Evolutionary conservation across 2,113 vertebrate species (phyloP), one percentile per base, ranked within the genome.

Genomic region (Setophaga kirtlandii): DNA sequence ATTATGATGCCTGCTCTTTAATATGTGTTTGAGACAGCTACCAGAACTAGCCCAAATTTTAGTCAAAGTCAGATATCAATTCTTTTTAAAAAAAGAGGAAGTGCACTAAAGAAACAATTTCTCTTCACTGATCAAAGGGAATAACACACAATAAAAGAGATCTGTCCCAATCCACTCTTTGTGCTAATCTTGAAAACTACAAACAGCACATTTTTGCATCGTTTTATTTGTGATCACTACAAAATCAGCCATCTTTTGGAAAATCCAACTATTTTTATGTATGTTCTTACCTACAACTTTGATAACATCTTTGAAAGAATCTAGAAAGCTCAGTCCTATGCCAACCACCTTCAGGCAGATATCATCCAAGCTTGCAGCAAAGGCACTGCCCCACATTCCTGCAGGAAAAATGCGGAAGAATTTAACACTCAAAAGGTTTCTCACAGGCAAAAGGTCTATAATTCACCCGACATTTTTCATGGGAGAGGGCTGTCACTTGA

Each of bases 371-470:
- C 97, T 98, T 70, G 97, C 97, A 60, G 98, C 98, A 75, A 98
- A 98, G 56, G 98, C 98, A 39, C 98, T 98, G 65, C 98, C 97
- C 98, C 98, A 98, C 44, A 98, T 84, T 52, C 98, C 98, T 98
- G 63, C 5, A 86, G 47, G 23, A 83, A 44, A 94, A 81, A 96
- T 2, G 6, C 3, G 3, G 16, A 83, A 92, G 15, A 70, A 56
- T 64, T 89, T 75, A 86, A 69, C 31, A 46, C 15, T 56, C 24
- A 37, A 35, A 49, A 76, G 15, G 18, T 12, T 91, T 88, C 55
- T 59, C 71, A 78, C 5, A 5, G 11, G 73, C 25, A 52, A 37
- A 77, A 88, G 18, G 20, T 11, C 42, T 63, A 10, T 18, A 87
- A 82, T 49, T 90, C 46, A n/a, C 12, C 12, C 59, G 44, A 22